Evolutionary conservation across 2,113 vertebrate genomes (phyloP).

Genomic region (Psephotus haematonotus): DNA sequence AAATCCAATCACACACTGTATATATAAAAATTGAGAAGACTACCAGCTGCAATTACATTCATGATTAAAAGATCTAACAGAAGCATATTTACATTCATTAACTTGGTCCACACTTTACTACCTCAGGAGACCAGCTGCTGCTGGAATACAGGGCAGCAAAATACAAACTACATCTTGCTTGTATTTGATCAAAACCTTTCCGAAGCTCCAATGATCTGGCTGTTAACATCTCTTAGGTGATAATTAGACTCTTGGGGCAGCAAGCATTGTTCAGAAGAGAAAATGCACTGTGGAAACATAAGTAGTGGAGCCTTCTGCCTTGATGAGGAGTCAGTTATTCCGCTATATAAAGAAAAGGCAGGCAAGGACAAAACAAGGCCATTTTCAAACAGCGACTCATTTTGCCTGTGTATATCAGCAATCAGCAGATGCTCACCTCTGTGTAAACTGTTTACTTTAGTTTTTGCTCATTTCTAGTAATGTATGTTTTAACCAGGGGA

Average conservation of each 20-base stretch:
- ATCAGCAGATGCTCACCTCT: constrained; percentile 27
- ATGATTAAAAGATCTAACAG: constrained; percentile 67
- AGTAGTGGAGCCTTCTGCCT: constrained; percentile 4
- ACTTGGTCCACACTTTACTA: constrained; percentile 43
- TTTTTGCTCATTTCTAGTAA: background rate
- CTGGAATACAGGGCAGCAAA: constrained; percentile 50
- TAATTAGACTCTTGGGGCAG: constrained; percentile 69
- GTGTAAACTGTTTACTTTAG: constrained; percentile 10
- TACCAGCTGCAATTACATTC: constrained; percentile 65
- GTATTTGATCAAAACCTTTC: constrained; percentile 66
- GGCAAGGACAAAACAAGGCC: background rate
- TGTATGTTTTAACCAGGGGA: background rate
- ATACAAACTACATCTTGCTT: constrained; percentile 64
- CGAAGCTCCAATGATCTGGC: constrained; percentile 52
- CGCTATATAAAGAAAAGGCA: background rate
- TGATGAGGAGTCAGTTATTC: background rate
- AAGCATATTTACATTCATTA: constrained; percentile 70
- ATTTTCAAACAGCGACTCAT: background rate
- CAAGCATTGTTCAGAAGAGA: constrained; percentile 52
- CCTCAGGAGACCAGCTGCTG: constrained; percentile 64
- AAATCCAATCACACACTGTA: constrained; percentile 22
- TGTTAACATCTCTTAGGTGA: constrained; percentile 70
- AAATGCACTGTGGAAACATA: background rate
- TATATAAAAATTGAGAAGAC: constrained; percentile 60
- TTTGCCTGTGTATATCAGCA: background rate